Percentiles rank a stretch among this genome's conserved stretches.
phyloP scores from a whole-genome alignment of 2,797 vertebrate species.

The Sciurus vulgaris region DNA sequence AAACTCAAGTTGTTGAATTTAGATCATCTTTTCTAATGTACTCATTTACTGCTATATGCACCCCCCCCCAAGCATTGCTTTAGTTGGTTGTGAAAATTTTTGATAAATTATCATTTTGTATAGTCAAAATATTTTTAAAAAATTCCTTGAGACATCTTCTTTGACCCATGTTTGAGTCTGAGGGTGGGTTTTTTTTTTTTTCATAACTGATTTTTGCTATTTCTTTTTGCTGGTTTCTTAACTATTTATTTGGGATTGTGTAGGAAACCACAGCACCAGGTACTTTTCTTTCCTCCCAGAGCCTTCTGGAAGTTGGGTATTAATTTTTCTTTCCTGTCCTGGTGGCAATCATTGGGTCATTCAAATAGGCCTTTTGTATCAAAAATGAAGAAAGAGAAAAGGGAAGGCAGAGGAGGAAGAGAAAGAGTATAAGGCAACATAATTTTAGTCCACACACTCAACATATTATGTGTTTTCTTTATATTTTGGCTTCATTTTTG shows the following conservation, averaged over 20 bases:
- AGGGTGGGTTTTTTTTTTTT: background rate
- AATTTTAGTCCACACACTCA: background rate
- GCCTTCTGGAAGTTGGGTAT: background rate
- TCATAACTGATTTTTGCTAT: background rate
- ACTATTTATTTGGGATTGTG: background rate
- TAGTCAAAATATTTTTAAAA: background rate
- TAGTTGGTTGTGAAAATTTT: background rate
- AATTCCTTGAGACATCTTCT: background rate
- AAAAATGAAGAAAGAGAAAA: background rate
- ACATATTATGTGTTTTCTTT: background rate
- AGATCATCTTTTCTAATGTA: background rate
- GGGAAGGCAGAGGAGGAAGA: background rate
- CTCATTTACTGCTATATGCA: background rate
- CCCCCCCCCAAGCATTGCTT: no score
- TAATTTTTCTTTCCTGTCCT: background rate
- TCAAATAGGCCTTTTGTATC: background rate
- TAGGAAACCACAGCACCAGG: background rate
- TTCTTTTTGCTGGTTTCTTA: background rate
- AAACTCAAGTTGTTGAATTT: background rate
- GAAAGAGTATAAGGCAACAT: background rate
- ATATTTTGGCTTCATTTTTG: background rate
- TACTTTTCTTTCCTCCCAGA: background rate
- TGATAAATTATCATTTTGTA: background rate
- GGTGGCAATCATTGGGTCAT: background rate
- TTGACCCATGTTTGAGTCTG: background rate